These are phyloP conservation scores for Orchesella flavescens DNA, from an alignment of 2,888 invertebrate genomes.

Conservation along the genomic window DNA sequence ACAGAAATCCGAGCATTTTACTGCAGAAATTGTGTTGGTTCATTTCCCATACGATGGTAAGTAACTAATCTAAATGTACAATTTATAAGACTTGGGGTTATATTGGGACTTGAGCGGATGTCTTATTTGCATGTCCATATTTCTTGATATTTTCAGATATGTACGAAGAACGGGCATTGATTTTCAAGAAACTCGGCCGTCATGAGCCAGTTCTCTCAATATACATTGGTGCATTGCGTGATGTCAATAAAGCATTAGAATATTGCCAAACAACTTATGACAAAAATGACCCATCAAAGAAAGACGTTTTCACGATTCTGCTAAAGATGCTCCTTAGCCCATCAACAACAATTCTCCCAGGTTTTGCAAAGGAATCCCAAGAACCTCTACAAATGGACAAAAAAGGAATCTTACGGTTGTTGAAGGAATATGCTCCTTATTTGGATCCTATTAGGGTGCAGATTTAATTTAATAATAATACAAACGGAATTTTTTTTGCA, in stretches of 20 bases:
- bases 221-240: constrained; percentile 89
- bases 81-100: too few relatives aligned
- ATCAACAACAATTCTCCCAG: constrained; percentile 75
- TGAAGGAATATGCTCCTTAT: constrained; percentile 88
- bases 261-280: constrained; percentile 86
- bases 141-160: constrained; percentile 78
- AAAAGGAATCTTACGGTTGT: constrained; percentile 84
- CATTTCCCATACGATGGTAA: constrained; percentile 87
- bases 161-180: constrained; percentile 94
- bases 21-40: constrained; percentile 88
- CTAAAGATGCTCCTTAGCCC: constrained; percentile 78
- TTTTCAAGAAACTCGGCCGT: constrained; percentile 89
- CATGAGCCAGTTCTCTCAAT: constrained; percentile 95
- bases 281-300: constrained; percentile 67
- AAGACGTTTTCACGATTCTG: constrained; percentile 78
- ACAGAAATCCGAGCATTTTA: constrained; percentile 86
- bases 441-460: constrained; percentile 86
- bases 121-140: too few relatives aligned
- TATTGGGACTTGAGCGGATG: too few relatives aligned
- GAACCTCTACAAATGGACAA: constrained; percentile 80
- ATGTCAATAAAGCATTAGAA: constrained; percentile 86
- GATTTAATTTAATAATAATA: not conserved
- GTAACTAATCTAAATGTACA: constrained; percentile 30
- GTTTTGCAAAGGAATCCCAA: constrained; percentile 74
- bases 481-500: too few relatives aligned